Conservation (phyloP, 2,797 vertebrate genomes). For the Atherinosoma microstoma region DNA sequence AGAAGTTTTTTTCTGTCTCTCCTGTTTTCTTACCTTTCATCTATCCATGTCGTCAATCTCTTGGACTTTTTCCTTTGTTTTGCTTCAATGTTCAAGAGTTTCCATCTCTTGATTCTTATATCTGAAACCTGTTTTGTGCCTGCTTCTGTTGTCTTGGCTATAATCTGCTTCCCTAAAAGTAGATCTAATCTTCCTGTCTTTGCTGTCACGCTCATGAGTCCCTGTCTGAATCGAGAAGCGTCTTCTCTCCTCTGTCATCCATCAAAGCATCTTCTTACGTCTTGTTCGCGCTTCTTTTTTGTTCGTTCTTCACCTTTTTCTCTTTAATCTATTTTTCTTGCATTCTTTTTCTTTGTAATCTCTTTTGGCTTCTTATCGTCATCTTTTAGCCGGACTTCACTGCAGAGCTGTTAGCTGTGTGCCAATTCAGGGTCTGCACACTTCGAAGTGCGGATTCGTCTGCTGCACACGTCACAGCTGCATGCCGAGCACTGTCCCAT, state of each 20-base stretch:
- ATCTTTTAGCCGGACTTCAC: not conserved
- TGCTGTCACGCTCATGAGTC: not conserved
- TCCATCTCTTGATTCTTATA: not conserved
- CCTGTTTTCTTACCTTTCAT: not conserved
- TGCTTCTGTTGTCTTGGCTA: not conserved
- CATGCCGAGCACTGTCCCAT: no score
- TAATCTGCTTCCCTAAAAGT: not conserved
- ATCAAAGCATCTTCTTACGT: conserved; percentile 1
- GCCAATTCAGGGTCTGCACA: no score
- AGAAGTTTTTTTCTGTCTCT: not conserved
- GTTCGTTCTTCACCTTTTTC: not conserved
- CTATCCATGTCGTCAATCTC: not conserved
- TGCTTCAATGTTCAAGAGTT: not conserved
- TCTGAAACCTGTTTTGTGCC: not conserved
- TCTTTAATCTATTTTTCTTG: not conserved
- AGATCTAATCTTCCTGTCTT: not conserved
- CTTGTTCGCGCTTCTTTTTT: not conserved
- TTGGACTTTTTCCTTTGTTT: not conserved
- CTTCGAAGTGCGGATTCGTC: no score
- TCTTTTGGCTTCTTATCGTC: not conserved
- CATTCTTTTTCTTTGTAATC: not conserved
- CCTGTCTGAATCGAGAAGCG: not conserved
- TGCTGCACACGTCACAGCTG: no score
- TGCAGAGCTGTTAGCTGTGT: no score
- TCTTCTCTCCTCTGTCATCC: not conserved